Base-by-base conservation (phyloP, 1,140 invertebrate genomes). In the Muscidifurax raptorellus region DNA sequence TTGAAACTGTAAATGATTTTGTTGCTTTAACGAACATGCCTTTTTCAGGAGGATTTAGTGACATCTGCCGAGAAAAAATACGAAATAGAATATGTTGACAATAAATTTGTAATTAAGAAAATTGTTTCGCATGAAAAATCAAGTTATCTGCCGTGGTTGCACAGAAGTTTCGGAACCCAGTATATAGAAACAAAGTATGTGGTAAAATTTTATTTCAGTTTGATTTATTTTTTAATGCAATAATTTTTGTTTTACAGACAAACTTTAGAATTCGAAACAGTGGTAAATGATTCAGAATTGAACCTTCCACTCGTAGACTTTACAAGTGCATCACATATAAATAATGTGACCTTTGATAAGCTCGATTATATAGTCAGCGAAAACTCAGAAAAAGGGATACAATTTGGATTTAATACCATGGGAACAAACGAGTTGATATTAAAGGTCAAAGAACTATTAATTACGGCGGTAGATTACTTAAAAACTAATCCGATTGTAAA, bases 141-240 rank as follows among this genome's bases (percentile, higher is more conserved):
- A 1, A 90, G 89, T 83, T 92, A 92, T 52, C 87, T 90, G n/a
- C 92, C 93, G 28, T 93, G 90, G 81, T 86, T 87, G 0, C 88
- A 85, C 2, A 87, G 88, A 84, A 80, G 25, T 59, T 90, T 90
- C 13, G 90, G 92, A 25, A 87, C 89, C 72, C 91, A 93, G 67
- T 91, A 90, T 28, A 82, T 94, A 7, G 71, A 89, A 59, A 91
- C 89, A 13, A 92, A 90, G 91, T 92, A 88, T 86, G 85, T 87
- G 22, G 52, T 2, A 85, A 69, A 52, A 15, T 36, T 79, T 79
- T 30, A 27, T 32, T 28, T 69, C 10, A 13, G 2, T 69, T 27
- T 28, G 2, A 69, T 28, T 69, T 28, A 28, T 66, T 36, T 79
- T n/a, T 82, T 36, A 7, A 7, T 64, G 15, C 59, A 64, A 79